Percentiles rank a stretch among this genome's conserved stretches.
These are phyloP conservation scores for Numida meleagris DNA, from an alignment of 2,113 vertebrate species.

Conservation along the genomic window DNA sequence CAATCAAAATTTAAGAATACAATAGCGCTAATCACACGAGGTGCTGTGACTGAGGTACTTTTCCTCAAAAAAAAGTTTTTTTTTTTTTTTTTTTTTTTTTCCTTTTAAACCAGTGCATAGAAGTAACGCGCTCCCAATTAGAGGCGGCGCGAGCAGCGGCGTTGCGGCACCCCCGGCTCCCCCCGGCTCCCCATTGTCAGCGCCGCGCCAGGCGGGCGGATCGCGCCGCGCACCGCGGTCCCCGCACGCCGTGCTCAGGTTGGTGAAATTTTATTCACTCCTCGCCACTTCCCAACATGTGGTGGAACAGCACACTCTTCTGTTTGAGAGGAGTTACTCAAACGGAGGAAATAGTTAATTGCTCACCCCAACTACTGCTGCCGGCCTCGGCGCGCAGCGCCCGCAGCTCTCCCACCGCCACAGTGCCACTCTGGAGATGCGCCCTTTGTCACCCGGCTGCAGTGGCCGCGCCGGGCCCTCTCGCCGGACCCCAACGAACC, in stretches of 20 bases:
- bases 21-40: constrained; percentile 88
- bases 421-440: neutral
- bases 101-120: constrained; percentile 72
- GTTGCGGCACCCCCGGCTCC: too few species aligned
- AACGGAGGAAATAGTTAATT: constrained; percentile 76
- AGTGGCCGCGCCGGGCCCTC: neutral
- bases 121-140: constrained; percentile 50
- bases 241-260: constrained; percentile 80
- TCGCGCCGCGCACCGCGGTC: constrained; percentile 62
- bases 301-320: constrained; percentile 88
- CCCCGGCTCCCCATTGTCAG: too few species aligned
- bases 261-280: constrained; percentile 80
- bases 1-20: constrained; percentile 92
- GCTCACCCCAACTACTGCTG: constrained; percentile 68
- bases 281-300: constrained; percentile 79
- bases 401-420: constrained; percentile 29
- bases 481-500: neutral
- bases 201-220: too few species aligned
- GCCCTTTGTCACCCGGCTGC: constrained; percentile 31
- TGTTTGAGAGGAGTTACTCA: constrained; percentile 83
- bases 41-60: constrained; percentile 83
- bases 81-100: constrained; percentile 39
- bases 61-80: constrained; percentile 77
- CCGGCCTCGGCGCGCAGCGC: constrained; percentile 50
- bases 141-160: too few species aligned